Evolutionary conservation across 2,797 vertebrate genomes (phyloP).

Genomic region (Sphaeramia orbicularis): DNA sequence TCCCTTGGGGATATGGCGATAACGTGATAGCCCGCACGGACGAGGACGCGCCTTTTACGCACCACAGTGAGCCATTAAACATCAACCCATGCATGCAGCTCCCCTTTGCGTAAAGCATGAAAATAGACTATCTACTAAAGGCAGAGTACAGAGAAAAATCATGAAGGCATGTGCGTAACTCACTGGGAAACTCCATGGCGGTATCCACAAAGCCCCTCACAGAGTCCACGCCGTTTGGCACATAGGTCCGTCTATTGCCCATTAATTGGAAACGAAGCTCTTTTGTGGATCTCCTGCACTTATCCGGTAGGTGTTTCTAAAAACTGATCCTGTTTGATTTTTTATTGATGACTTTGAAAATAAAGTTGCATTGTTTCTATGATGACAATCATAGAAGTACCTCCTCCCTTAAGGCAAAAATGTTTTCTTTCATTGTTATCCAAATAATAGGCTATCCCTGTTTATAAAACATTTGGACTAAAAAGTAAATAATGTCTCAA

Average conservation of each 20-base stretch:
- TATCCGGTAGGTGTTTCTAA: slow-evolving; percentile 87
- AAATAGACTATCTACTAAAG: slow-evolving; percentile 63
- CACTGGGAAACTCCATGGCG: slow-evolving; percentile 86
- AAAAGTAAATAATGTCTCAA: slow-evolving; percentile 73
- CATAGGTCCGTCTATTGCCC: slow-evolving; percentile 83
- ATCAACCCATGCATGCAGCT: slow-evolving; percentile 52
- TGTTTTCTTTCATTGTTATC: slow-evolving; percentile 83
- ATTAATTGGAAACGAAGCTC: slow-evolving; percentile 87
- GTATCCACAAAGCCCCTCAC: slow-evolving; percentile 79
- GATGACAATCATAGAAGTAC: slow-evolving; percentile 76
- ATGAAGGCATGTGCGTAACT: slow-evolving; percentile 79
- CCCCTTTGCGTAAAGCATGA: slow-evolving; percentile 62
- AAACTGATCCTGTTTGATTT: slow-evolving; percentile 79
- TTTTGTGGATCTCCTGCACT: slow-evolving; percentile 86
- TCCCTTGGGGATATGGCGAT: slow-evolving; percentile 70
- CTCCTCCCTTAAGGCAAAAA: slow-evolving; percentile 76
- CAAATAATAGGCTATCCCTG: slow-evolving; percentile 70
- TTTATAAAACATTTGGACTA: slow-evolving; percentile 71
- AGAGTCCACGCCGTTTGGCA: slow-evolving; percentile 79
- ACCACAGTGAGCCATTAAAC: slow-evolving; percentile 64
- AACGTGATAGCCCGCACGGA: slow-evolving; percentile 58
- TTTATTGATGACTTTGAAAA: slow-evolving; percentile 84
- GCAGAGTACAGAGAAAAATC: slow-evolving; percentile 50
- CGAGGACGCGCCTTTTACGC: slow-evolving; percentile 72
- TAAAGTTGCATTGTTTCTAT: slow-evolving; percentile 80